Conservation (phyloP, 2,113 vertebrate genomes). For the Hemiscyllium ocellatum region DNA sequence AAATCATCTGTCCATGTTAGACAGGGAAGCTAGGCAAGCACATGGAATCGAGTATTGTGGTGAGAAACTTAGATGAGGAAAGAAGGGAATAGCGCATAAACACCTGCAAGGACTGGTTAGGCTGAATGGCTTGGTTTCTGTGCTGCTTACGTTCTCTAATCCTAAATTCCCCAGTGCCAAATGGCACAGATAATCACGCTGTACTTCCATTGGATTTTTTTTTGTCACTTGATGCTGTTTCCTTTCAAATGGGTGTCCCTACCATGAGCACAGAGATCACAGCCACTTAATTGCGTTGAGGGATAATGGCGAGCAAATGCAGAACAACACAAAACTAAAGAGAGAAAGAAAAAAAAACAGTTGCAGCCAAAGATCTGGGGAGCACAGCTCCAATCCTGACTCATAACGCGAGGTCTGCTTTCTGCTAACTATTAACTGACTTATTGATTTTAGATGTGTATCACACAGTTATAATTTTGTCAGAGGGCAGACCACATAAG, state of each 20-base stretch:
- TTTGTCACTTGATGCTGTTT: neutral
- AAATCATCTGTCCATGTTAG: neutral
- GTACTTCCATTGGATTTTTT: neutral
- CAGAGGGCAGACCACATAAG: constrained; percentile 81
- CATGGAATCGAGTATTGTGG: neutral
- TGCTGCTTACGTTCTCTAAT: neutral
- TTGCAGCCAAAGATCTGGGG: constrained; percentile 74
- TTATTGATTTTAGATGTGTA: constrained; percentile 87
- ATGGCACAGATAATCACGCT: neutral
- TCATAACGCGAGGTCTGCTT: constrained; percentile 76
- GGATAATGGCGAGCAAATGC: constrained; percentile 81
- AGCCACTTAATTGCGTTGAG: constrained; percentile 38
- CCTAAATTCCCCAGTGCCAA: neutral
- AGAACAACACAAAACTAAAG: constrained; percentile 36
- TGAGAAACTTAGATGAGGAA: neutral
- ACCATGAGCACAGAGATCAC: neutral
- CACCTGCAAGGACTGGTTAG: neutral
- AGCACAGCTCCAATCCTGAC: constrained; percentile 70
- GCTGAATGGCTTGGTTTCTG: neutral
- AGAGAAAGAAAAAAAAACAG: constrained; percentile 70
- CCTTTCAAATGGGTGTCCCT: neutral
- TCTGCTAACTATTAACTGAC: constrained; percentile 79
- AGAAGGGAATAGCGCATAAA: neutral
- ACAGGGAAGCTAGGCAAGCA: neutral
- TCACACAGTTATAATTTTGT: constrained; percentile 80